Base-by-base conservation (phyloP, 2,797 vertebrate species). In the Anguilla anguilla region DNA sequence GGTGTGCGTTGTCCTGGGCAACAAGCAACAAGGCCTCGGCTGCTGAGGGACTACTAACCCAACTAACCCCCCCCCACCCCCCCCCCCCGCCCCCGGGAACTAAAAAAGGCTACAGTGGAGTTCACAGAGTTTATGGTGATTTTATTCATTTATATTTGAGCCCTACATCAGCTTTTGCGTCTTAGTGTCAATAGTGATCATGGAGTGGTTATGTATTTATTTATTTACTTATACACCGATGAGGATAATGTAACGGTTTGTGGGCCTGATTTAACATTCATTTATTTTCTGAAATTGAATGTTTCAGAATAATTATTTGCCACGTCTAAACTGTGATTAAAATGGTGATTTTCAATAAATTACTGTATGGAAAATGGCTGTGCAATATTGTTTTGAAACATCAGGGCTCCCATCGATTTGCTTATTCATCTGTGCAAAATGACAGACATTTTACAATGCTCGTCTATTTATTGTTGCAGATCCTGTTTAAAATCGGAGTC, bases 1-100 rank as follows among this genome's bases (percentile, higher is more conserved):
- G 93, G 94, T 86, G 91, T 92, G 87, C 91, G 94, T 91, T 94
- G 35, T 35, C 90, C 91, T 89, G 88, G 90, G 93, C 91, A 93
- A 94, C 91, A 92, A 91, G 89, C 89, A 85, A 13, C 86, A 22
- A 1, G 87, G 88, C 88, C 53, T 87, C 88, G 85, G 85, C 31
- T 83, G 86, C 89, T 85, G 88, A 89, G 91, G 88, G 25, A 19
- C 17, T 17, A 2, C 15, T 3, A 61, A 13, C 55, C 7, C 1
- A 2, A 57, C 19, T 59, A 2, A 87, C 89, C 85, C 55, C 82
- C 88, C 88, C 39, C 55, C 7, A 87, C 89, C 85, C 55, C 82
- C 88, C 39, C 55, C 7, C 55, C 15, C 15, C 53, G 10, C 53
- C 7, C 53, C 53, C 53, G 10, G 1, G 10, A 55, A 55, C 0